These are phyloP conservation scores for Paraplagusia blochii DNA, from an alignment of 2,113 vertebrate species.

Conservation along the genomic window DNA sequence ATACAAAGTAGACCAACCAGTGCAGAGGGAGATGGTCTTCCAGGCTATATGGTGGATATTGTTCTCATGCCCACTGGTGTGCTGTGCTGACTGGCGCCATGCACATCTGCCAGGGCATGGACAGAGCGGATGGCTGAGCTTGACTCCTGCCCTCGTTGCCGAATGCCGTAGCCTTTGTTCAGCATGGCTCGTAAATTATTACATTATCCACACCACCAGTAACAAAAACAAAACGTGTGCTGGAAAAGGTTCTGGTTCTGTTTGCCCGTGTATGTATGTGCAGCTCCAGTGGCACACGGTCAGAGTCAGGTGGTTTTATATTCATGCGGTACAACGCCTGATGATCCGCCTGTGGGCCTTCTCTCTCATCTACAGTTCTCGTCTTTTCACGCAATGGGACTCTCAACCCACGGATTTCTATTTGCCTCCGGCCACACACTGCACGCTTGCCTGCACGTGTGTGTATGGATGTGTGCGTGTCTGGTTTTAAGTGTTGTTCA, in stretches of 20 bases:
- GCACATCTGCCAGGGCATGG: constrained; percentile 50
- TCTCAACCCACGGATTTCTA: constrained; percentile 51
- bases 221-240: constrained; percentile 32
- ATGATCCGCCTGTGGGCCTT: constrained; percentile 62
- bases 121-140: constrained; percentile 31
- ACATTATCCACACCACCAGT: constrained; percentile 17
- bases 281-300: constrained; percentile 23
- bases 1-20: constrained; percentile 73
- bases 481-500: constrained; percentile 21
- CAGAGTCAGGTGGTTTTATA: constrained; percentile 45
- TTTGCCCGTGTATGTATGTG: constrained; percentile 31
- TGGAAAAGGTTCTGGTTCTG: constrained; percentile 8
- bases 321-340: constrained; percentile 48
- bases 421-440: constrained; percentile 54
- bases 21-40: constrained; percentile 69
- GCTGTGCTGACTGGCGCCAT: constrained; percentile 33
- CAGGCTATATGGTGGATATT: constrained; percentile 61
- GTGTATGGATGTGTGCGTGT: constrained; percentile 4
- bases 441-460: constrained; percentile 35
- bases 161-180: constrained; percentile 54
- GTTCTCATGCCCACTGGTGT: constrained; percentile 55
- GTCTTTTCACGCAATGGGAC: constrained; percentile 61
- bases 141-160: constrained; percentile 10
- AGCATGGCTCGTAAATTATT: constrained; percentile 50
- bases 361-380: constrained; percentile 57